A percentile compares a stretch with the other conserved stretches of the same genome.
phyloP scores from a whole-genome alignment of 2,113 vertebrate species.

The Morone chrysops region DNA sequence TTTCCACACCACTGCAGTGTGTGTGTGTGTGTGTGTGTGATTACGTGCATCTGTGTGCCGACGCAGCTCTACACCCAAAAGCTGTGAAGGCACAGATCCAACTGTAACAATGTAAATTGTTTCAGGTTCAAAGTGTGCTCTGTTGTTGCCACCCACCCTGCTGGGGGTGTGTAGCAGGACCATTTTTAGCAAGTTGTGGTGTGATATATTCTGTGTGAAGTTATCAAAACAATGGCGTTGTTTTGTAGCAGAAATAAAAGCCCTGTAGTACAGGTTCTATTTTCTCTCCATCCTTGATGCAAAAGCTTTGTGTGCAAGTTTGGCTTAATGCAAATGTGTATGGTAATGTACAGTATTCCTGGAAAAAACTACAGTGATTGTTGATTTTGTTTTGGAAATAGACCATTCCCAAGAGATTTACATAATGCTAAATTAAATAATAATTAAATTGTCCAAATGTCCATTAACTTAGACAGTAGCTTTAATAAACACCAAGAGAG shows the following conservation, averaged over 20 bases:
- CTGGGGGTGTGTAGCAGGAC: conserved; percentile 52
- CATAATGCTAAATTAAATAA: neutral
- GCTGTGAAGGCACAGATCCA: conserved; percentile 63
- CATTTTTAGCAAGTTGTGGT: conserved; percentile 63
- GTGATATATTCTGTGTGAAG: conserved; percentile 51
- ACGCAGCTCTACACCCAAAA: conserved; percentile 42
- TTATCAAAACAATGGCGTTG: conserved; percentile 55
- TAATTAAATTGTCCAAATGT: neutral
- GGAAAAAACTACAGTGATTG: conserved; percentile 42
- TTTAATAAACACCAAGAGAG: neutral
- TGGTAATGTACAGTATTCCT: conserved; percentile 22
- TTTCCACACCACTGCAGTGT: conserved; percentile 45
- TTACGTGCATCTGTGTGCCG: conserved; percentile 36
- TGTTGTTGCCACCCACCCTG: conserved; percentile 65
- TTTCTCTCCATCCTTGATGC: neutral
- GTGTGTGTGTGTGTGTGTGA: conserved; percentile 32
- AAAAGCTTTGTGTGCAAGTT: conserved; percentile 9
- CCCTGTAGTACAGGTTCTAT: conserved; percentile 10
- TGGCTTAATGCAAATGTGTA: conserved; percentile 12
- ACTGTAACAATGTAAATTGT: conserved; percentile 78
- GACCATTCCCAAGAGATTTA: neutral
- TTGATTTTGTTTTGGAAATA: too few species aligned
- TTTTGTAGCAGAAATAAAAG: conserved; percentile 40
- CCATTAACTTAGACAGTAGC: neutral
- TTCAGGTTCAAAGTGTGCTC: conserved; percentile 71